Evolutionary conservation across 2,113 vertebrate genomes (phyloP).

Genomic region (Pseudorasbora parva): DNA sequence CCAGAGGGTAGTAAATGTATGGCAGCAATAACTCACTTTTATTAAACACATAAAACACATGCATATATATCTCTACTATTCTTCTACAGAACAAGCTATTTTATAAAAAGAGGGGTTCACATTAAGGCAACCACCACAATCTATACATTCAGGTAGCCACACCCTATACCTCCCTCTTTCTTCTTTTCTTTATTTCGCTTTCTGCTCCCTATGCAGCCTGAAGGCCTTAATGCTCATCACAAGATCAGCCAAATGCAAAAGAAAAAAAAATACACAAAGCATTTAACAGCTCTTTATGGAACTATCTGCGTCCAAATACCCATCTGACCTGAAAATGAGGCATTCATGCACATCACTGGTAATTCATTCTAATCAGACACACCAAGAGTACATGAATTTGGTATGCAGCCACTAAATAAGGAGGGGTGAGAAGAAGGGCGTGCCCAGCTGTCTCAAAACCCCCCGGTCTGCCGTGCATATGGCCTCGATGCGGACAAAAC

Average conservation of each 20-base stretch:
- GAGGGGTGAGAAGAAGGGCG: conserved; percentile 43
- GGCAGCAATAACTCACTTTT: background rate
- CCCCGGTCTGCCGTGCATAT: conserved; percentile 14
- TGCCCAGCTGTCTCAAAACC: conserved; percentile 40
- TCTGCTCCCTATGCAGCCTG: background rate
- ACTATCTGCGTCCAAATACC: background rate
- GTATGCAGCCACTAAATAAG: background rate
- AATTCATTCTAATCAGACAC: background rate
- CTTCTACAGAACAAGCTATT: conserved; percentile 17
- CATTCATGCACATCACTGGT: conserved; percentile 42
- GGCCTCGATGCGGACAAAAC: conserved; percentile 32
- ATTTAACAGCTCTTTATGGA: background rate
- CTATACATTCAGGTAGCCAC: conserved; percentile 51
- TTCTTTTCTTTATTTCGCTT: background rate
- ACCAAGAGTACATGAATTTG: background rate
- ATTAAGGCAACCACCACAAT: background rate
- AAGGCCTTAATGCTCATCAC: conserved; percentile 23
- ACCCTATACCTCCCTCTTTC: conserved; percentile 41
- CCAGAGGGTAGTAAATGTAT: background rate
- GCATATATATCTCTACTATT: background rate
- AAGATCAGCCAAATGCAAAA: background rate
- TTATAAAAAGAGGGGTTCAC: background rate
- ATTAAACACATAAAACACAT: background rate
- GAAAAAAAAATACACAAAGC: background rate
- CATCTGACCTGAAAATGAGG: conserved; percentile 26